phyloP scores from a whole-genome alignment of 2,113 vertebrate species.

The Heliornis fulica region DNA sequence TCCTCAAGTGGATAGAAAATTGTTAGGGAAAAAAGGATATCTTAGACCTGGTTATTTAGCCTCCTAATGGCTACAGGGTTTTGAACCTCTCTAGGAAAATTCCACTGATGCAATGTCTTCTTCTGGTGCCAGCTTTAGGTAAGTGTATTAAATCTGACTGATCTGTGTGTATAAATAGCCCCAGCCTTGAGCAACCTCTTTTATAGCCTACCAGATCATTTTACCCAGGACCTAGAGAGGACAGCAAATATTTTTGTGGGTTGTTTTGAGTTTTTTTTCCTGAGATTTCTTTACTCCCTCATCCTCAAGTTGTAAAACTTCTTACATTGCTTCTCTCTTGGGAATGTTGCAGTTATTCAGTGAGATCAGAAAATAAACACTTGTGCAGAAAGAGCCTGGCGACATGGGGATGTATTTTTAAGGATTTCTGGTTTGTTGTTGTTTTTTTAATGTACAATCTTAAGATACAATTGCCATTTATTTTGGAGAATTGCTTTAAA shows the following conservation, averaged over 20 bases:
- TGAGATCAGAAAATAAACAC: background rate
- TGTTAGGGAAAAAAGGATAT: background rate
- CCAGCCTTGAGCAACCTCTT: background rate
- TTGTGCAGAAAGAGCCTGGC: background rate
- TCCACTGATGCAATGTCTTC: background rate
- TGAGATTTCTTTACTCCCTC: background rate
- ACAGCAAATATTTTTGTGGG: background rate
- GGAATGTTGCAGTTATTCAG: background rate
- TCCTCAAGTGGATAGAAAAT: background rate
- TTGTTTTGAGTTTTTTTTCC: background rate
- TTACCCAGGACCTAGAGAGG: background rate
- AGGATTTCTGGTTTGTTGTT: background rate
- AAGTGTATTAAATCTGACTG: background rate
- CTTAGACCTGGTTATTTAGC: background rate
- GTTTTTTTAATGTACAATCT: background rate
- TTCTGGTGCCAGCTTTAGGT: background rate
- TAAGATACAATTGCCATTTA: background rate
- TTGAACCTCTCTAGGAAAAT: background rate
- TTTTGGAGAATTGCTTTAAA: background rate
- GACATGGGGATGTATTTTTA: background rate
- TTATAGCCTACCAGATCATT: background rate
- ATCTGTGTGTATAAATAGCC: background rate
- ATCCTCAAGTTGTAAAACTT: background rate
- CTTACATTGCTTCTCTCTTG: background rate
- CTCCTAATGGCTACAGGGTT: background rate